Conservation (phyloP, 2,888 invertebrate genomes). For the Busseola fusca region DNA sequence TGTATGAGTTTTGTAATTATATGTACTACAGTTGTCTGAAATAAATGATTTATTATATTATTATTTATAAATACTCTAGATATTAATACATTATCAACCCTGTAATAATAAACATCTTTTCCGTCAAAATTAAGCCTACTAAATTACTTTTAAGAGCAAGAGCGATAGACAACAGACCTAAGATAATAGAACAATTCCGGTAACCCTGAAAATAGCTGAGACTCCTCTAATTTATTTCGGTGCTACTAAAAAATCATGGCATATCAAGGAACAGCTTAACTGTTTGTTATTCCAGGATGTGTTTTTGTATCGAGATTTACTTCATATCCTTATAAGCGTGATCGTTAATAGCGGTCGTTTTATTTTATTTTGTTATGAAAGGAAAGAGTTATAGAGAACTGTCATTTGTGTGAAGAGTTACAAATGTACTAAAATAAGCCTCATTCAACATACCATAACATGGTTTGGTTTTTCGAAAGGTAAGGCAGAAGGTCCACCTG, state of each 20-base stretch:
- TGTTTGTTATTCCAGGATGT: slow-evolving; percentile 53
- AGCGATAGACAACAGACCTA: neutral
- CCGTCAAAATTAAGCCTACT: neutral
- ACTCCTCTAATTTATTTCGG: slow-evolving; percentile 26
- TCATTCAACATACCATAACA: neutral
- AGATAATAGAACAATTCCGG: slow-evolving; percentile 6
- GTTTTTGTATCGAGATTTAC: slow-evolving; percentile 60
- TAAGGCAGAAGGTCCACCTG: neutral
- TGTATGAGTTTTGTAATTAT: no score
- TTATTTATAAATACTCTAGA: no score
- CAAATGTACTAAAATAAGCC: slow-evolving; percentile 6
- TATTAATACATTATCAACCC: neutral
- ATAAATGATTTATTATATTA: no score
- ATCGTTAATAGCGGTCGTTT: slow-evolving; percentile 44
- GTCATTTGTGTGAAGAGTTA: slow-evolving; percentile 32
- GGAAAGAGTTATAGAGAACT: slow-evolving; percentile 38
- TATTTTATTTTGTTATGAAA: slow-evolving; percentile 50
- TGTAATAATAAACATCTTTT: neutral
- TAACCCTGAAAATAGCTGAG: slow-evolving; percentile 19
- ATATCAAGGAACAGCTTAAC: slow-evolving; percentile 48
- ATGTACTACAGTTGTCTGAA: no score
- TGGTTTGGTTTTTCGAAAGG: no score
- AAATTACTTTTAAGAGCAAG: neutral
- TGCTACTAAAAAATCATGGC: slow-evolving; percentile 37
- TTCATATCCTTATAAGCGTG: slow-evolving; percentile 22